Evolutionary conservation across 1,140 invertebrate species (phyloP), one percentile per base, ranked within the genome.

Genomic region (Lucilia cuprina): DNA sequence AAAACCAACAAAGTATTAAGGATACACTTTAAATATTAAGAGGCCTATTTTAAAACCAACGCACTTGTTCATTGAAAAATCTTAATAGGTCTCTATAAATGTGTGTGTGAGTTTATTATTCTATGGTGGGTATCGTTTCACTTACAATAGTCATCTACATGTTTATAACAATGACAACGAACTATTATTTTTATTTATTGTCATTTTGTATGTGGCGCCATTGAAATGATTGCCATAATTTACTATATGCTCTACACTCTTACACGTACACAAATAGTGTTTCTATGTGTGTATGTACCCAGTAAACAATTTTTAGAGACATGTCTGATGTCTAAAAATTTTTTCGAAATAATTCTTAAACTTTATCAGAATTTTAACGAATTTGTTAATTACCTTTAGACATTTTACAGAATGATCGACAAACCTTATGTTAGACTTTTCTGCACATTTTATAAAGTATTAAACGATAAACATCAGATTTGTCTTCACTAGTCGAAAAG

Each of bases 181-280:
- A 80, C 77, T 80, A 80, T 80, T 49, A 49, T 80, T 47, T 80
- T 80, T 80, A 80, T 80, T 80, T 80, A 80, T 80, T 80, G 77
- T 80, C 77, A 49, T 80, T 80, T 80, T n/a, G 17, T 80, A 30
- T 80, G 77, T 80, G 77, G 77, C 77, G 77, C 77, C 77, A 80
- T 80, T 50, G 77, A 80, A 80, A 80, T 80, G 77, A 80, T 80
- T 80, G 41, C 77, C 77, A 80, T 80, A 80, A 80, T 80, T 80
- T 47, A 80, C 77, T 70, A 70, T 25, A 70, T 70, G n/a, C 2
- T 49, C 41, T 19, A 80, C 14, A 78, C 75, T 19, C 17, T 5
- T 13, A 25, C 35, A 78, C n/a, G 41, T 19, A 78, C 17, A 34
- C 70, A 78, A 34, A 78, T 14, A 78, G 50, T 55, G 9, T 55